Percentiles rank a stretch among this genome's conserved stretches.
These are phyloP conservation scores for Nicator chloris DNA, from an alignment of 2,113 vertebrate genomes.

Conservation along the genomic window DNA sequence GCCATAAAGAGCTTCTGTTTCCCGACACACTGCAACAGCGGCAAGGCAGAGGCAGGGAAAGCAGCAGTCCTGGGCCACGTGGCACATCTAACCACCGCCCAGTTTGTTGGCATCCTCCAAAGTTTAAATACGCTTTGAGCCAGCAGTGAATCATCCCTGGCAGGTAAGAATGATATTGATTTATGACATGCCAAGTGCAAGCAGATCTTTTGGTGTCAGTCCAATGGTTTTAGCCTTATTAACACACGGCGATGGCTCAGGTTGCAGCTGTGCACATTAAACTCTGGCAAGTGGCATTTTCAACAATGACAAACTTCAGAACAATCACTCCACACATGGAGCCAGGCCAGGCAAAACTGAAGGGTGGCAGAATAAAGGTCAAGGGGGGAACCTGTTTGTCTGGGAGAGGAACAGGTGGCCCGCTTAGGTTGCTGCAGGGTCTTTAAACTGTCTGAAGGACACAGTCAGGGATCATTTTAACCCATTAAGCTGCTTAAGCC, in stretches of 20 bases:
- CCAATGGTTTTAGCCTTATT: constrained; percentile 54
- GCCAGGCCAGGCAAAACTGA: constrained; percentile 6
- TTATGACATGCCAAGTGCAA: constrained; percentile 60
- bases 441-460: constrained; percentile 64
- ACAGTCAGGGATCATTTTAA: constrained; percentile 57
- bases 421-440: neutral
- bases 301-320: constrained; percentile 57
- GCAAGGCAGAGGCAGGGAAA: neutral
- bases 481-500: constrained; percentile 63
- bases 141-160: constrained; percentile 61
- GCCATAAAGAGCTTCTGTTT: constrained; percentile 54
- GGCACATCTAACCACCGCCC: constrained; percentile 61
- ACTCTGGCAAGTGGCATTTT: constrained; percentile 44
- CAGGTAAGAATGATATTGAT: constrained; percentile 61
- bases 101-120: constrained; percentile 52
- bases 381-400: constrained; percentile 49
- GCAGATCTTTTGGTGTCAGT: constrained; percentile 51
- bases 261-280: constrained; percentile 55
- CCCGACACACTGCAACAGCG: neutral
- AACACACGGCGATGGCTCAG: constrained; percentile 14
- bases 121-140: constrained; percentile 39
- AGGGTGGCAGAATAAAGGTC: constrained; percentile 57
- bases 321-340: constrained; percentile 29
- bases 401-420: constrained; percentile 58
- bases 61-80: constrained; percentile 27